phyloP scores from a whole-genome alignment of 2,113 vertebrate species.

The Podiceps cristatus region DNA sequence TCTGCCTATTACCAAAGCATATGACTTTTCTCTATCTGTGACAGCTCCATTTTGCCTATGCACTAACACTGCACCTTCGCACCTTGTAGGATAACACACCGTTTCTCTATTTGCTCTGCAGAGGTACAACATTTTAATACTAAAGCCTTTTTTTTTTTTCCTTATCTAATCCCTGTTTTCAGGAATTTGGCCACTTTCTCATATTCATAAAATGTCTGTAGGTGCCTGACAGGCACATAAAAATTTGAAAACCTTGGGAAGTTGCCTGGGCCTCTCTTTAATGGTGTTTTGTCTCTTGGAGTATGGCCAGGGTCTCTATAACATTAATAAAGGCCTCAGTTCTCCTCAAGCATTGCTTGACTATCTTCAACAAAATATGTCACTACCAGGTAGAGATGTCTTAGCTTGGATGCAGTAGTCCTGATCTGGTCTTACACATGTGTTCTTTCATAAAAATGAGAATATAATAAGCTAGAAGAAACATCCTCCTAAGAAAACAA shows the following conservation, averaged over 20 bases:
- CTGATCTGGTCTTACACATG: not conserved
- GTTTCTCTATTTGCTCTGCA: not conserved
- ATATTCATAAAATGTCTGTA: not conserved
- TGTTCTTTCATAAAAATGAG: not conserved
- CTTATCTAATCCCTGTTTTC: not conserved
- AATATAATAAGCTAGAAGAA: not conserved
- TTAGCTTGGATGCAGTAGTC: not conserved
- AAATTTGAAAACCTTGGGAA: not conserved
- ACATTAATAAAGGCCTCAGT: not conserved
- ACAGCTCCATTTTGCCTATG: not conserved
- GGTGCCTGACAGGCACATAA: not conserved
- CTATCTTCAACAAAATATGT: not conserved
- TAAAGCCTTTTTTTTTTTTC: not conserved
- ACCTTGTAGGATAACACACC: not conserved
- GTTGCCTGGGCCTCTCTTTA: not conserved
- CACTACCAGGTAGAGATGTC: not conserved
- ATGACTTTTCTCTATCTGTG: not conserved
- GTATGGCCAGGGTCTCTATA: not conserved
- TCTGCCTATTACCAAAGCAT: not conserved
- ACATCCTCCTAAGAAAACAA: not conserved
- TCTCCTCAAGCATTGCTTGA: not conserved
- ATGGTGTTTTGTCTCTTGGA: not conserved
- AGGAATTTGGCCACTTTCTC: not conserved
- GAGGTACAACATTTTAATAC: not conserved
- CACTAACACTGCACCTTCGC: not conserved